phyloP scores from a whole-genome alignment of 2,888 invertebrate genomes.

The Amphipoea lucens region DNA sequence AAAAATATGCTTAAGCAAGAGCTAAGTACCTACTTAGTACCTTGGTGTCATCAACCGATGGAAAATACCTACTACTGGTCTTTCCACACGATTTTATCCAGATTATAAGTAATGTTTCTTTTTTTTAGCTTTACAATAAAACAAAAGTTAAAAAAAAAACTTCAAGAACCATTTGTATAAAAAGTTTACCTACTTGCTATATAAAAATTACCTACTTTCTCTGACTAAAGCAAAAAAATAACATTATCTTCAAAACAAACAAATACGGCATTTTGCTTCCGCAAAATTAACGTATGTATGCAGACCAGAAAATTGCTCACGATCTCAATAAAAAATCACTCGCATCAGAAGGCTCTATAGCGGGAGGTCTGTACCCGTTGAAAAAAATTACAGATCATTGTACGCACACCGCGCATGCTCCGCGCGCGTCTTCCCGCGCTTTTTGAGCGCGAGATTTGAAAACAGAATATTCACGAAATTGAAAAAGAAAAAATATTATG shows the following conservation, averaged over 20 bases:
- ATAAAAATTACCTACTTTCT: constrained; percentile 15
- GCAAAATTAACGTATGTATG: constrained; percentile 69
- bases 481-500: not conserved
- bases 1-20: not conserved
- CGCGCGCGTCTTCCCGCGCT: constrained; percentile 82
- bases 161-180: not conserved
- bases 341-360: constrained; percentile 77
- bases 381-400: constrained; percentile 82
- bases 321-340: constrained; percentile 71
- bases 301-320: constrained; percentile 78
- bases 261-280: constrained; percentile 62
- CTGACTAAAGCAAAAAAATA: constrained; percentile 11
- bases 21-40: not conserved
- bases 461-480: constrained; percentile 37
- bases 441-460: constrained; percentile 76
- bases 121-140: not conserved
- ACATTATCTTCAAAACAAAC: constrained; percentile 42
- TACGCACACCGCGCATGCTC: constrained; percentile 82
- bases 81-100: not conserved
- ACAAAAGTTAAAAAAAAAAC: not conserved
- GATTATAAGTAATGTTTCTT: not conserved
- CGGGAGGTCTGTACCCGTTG: constrained; percentile 75
- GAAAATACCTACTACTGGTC: not conserved
- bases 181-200: not conserved
- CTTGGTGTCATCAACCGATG: not conserved